These are phyloP conservation scores for Tineola bisselliella DNA, from an alignment of 2,888 invertebrate genomes.

Conservation along the genomic window DNA sequence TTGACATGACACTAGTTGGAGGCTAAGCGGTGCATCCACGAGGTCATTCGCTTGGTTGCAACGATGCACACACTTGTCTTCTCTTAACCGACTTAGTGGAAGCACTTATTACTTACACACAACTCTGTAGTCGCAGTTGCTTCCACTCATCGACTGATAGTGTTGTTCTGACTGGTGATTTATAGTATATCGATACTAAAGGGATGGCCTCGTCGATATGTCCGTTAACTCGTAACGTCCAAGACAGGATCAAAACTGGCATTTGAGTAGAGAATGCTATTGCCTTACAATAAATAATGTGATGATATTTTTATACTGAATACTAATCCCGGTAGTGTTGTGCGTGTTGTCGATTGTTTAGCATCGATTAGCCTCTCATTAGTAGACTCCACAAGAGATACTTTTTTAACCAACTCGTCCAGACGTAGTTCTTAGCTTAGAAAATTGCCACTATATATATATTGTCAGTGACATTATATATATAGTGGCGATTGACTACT, in stretches of 20 bases:
- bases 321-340: not conserved
- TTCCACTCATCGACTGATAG: too few relatives aligned
- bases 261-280: not conserved
- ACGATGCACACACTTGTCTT: too few relatives aligned
- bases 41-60: too few relatives aligned
- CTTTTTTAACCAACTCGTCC: not conserved
- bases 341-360: not conserved
- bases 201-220: not conserved
- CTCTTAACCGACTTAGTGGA: not conserved
- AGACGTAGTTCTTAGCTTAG: slow-evolving; percentile 3
- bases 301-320: slow-evolving; percentile 2
- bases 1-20: slow-evolving; percentile 26
- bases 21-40: slow-evolving; percentile 1
- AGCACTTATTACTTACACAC: not conserved
- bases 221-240: not conserved
- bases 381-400: not conserved
- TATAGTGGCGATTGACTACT: not conserved
- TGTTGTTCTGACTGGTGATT: not conserved
- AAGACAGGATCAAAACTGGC: not conserved
- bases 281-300: slow-evolving; percentile 5
- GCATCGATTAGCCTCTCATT: slow-evolving; percentile 2
- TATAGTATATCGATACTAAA: not conserved
- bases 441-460: slow-evolving; percentile 23
- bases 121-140: too few relatives aligned
- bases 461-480: too few relatives aligned